Evolutionary conservation across 2,888 invertebrate species (phyloP).

Genomic region (Lasioglossum calceatum): DNA sequence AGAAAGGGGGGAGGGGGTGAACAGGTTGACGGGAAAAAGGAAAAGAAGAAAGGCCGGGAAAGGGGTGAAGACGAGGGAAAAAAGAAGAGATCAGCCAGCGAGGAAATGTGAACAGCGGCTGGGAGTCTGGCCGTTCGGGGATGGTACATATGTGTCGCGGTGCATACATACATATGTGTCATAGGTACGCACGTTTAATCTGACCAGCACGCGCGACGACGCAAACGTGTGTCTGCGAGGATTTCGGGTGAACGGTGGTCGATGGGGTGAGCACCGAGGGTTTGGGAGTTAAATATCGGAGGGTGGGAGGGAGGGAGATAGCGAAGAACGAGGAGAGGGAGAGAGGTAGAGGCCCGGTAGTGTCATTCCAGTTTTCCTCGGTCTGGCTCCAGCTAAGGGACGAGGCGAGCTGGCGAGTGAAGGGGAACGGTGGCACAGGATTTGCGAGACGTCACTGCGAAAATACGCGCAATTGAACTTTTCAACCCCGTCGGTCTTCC

Average conservation of each 20-base stretch:
- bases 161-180: neutral
- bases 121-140: constrained; percentile 30
- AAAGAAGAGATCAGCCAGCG: constrained; percentile 15
- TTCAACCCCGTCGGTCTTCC: constrained; percentile 81
- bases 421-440: constrained; percentile 74
- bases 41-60: constrained; percentile 19
- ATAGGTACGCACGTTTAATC: constrained; percentile 38
- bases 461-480: constrained; percentile 84
- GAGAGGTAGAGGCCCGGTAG: constrained; percentile 52
- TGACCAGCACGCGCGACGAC: constrained; percentile 39
- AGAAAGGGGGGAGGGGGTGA: neutral
- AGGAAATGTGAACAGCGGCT: constrained; percentile 50
- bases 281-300: constrained; percentile 66
- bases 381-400: constrained; percentile 53
- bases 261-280: constrained; percentile 21
- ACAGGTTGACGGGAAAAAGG: constrained; percentile 35
- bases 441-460: constrained; percentile 82
- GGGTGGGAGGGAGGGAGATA: neutral
- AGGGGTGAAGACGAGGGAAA: constrained; percentile 2
- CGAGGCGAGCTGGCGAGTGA: constrained; percentile 18
- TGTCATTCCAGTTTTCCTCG: constrained; percentile 74
- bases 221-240: constrained; percentile 42
- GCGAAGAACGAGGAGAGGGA: constrained; percentile 2
- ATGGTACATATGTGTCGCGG: neutral
- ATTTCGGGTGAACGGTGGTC: constrained; percentile 40